Evolutionary conservation across 2,888 invertebrate species (phyloP), one percentile per base, ranked within the genome.

Genomic region (Drosophila birchii): DNA sequence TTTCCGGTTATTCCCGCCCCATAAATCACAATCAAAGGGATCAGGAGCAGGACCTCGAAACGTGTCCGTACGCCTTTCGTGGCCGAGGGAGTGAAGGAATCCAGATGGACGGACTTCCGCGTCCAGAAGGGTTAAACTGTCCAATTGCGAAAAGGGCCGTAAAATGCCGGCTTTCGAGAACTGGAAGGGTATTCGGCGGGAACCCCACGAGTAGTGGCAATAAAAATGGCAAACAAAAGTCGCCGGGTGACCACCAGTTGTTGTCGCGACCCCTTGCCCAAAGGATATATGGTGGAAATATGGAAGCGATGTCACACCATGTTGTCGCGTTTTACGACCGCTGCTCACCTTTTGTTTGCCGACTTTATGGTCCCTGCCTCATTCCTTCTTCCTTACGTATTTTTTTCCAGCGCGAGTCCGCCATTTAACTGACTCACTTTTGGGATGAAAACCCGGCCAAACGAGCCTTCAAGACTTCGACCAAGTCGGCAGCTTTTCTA

Each of bases 291-390:
- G 54, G 55, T 68, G 67, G 54, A 86, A 85, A 81, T 86, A 79
- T 80, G 80, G 79, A 81, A 76, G 75, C 84, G 73, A 47, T 82
- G 85, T 86, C 87, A 78, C 86, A 85, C 87, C 87, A 81, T 81
- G 88, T 86, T 88, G 84, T 75, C 86, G 77, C 79, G 81, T 88
- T 88, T 88, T 87, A 88, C 77, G 85, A 79, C 74, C 58, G 73
- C 71, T 81, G 78, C 74, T 78, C 79, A 84, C 85, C 88, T 86
- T 88, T 86, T 86, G 87, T 86, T 79, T 64, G 72, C 53, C 59
- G 66, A 78, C 62, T 86, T 86, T 86, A 86, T 87, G 83, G 70
- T 78, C 80, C 54, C 78, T 76, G 69, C 59, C 49, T 66, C 60
- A 0, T 51, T 62, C 62, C 53, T 34, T 47, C 16, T 45, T 16